Conservation (phyloP, 2,888 invertebrate genomes). For the Abrostola tripartita region DNA sequence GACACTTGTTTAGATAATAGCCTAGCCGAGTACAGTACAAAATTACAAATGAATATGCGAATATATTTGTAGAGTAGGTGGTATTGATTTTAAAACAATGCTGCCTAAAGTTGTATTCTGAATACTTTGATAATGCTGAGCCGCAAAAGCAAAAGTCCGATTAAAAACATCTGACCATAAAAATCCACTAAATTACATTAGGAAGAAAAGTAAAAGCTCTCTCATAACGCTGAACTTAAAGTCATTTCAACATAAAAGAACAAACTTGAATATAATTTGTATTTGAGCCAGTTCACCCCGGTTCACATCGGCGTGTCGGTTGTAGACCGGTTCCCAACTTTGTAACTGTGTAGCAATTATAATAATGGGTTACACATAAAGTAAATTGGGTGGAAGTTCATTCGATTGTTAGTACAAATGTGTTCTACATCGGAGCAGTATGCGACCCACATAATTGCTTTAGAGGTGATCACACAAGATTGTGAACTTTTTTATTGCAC, state of each 20-base stretch:
- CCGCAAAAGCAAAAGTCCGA: conserved; percentile 22
- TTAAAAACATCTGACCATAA: conserved; percentile 37
- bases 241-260: conserved; percentile 62
- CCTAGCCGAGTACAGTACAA: background rate
- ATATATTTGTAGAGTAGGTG: conserved; percentile 3
- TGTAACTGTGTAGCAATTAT: conserved; percentile 78
- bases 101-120: background rate
- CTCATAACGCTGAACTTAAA: conserved; percentile 51
- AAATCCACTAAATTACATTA: conserved; percentile 48
- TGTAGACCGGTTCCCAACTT: conserved; percentile 68
- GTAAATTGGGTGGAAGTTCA: conserved; percentile 80
- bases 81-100: conserved; percentile 1
- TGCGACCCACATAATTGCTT: conserved; percentile 64
- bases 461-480: conserved; percentile 52
- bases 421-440: conserved; percentile 65
- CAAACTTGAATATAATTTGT: conserved; percentile 67
- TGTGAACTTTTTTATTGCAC: conserved; percentile 40
- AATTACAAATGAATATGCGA: background rate
- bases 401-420: conserved; percentile 75
- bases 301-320: conserved; percentile 65
- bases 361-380: conserved; percentile 82
- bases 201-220: conserved; percentile 49
- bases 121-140: background rate
- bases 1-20: conserved; percentile 32
- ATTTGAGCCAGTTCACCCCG: conserved; percentile 65